phyloP scores from a whole-genome alignment of 2,113 vertebrate genomes.

The Struthio camelus region DNA sequence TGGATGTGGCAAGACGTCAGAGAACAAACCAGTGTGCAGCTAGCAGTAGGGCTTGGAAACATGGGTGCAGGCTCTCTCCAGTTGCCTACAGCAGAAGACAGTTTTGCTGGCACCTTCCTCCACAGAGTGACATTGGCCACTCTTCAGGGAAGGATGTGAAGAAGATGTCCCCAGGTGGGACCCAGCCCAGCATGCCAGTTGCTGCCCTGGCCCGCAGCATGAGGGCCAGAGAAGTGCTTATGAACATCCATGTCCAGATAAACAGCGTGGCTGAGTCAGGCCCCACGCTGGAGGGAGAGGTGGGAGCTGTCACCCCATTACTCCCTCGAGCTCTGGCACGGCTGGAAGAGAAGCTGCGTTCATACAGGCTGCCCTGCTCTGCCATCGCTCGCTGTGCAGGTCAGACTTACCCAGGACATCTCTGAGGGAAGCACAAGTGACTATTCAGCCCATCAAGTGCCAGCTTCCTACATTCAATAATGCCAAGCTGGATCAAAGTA shows the following conservation, averaged over 20 bases:
- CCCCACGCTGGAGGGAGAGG: neutral
- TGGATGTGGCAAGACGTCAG: neutral
- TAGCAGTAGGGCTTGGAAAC: neutral
- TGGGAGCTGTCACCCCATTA: neutral
- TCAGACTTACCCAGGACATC: neutral
- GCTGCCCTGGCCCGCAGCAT: rapidly evolving
- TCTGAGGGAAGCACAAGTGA: neutral
- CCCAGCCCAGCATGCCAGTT: neutral
- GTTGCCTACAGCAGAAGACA: rapidly evolving
- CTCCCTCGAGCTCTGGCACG: rapidly evolving
- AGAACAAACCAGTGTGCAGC: rapidly evolving
- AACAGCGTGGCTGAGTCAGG: too few relatives aligned
- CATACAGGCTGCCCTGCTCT: neutral
- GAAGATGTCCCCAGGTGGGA: neutral
- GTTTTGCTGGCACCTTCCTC: neutral
- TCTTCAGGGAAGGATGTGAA: too few relatives aligned
- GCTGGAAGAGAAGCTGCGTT: neutral
- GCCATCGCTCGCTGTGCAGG: rapidly evolving
- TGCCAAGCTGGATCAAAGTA: neutral
- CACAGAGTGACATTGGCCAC: neutral
- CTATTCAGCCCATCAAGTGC: neutral
- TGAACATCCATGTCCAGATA: neutral
- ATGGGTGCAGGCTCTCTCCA: rapidly evolving
- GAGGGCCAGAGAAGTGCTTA: too few relatives aligned
- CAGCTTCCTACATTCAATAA: neutral